phyloP scores from a whole-genome alignment of 1,140 invertebrate genomes.

The Drosophila nikananu region DNA sequence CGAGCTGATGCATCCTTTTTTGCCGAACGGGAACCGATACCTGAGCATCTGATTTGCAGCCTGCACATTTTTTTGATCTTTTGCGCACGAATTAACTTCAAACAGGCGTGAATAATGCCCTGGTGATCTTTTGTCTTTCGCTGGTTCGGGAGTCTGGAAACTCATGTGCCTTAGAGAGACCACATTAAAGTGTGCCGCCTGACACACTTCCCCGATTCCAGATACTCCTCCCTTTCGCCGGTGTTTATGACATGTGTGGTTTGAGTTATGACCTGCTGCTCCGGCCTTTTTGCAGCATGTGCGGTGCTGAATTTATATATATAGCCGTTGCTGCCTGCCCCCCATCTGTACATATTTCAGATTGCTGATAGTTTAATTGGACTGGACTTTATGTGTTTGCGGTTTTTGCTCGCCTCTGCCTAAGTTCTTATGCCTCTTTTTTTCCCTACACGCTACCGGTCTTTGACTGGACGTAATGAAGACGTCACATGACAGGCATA shows the following conservation, averaged over 20 bases:
- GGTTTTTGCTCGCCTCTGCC: constrained; percentile 29
- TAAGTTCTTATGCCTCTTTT: constrained; percentile 2
- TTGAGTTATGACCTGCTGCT: constrained; percentile 39
- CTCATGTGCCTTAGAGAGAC: constrained; percentile 47
- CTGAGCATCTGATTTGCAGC: constrained; percentile 40
- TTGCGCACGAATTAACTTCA: constrained; percentile 70
- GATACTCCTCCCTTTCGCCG: constrained; percentile 2
- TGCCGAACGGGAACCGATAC: constrained; percentile 8
- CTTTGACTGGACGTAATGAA: constrained; percentile 65
- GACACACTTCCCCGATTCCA: constrained; percentile 60
- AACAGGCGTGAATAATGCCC: constrained; percentile 74
- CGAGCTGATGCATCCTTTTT: constrained; percentile 25
- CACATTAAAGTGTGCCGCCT: constrained; percentile 77
- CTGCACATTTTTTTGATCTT: constrained; percentile 44
- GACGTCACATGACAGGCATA: constrained; percentile 64
- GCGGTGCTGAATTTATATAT: constrained; percentile 29
- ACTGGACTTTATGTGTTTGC: constrained; percentile 61
- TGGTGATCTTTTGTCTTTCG: constrained; percentile 61
- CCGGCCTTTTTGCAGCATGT: constrained; percentile 48
- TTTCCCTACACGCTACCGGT: constrained; percentile 57
- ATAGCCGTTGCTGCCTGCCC: constrained; percentile 6
- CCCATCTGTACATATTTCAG: constrained; percentile 54
- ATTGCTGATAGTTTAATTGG: constrained; percentile 80
- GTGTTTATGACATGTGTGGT: constrained; percentile 72
- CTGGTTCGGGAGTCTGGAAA: constrained; percentile 53